These are phyloP conservation scores for Acrocephalus arundinaceus DNA, from an alignment of 2,113 vertebrate species.

Conservation along the genomic window DNA sequence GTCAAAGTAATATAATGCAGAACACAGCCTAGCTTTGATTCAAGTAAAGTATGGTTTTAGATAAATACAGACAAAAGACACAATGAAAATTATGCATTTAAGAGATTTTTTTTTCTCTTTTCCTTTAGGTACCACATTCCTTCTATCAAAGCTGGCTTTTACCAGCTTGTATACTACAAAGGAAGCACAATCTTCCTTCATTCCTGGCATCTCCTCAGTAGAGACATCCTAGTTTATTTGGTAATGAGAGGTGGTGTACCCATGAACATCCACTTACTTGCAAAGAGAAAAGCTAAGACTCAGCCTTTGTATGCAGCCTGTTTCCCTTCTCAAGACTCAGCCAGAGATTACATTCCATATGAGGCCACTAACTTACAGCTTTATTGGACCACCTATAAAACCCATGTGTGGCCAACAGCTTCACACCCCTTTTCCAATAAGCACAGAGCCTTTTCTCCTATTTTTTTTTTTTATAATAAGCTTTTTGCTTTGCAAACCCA, in stretches of 20 bases:
- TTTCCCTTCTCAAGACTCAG: neutral
- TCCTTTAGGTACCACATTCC: neutral
- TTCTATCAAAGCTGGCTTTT: neutral
- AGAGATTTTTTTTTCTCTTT: neutral
- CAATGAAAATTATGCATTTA: neutral
- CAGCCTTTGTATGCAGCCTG: neutral
- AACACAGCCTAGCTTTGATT: slow-evolving; percentile 2
- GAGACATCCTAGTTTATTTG: neutral
- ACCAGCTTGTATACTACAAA: neutral
- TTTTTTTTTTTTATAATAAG: neutral
- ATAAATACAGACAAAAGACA: neutral
- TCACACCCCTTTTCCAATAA: neutral
- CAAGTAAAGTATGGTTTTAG: neutral
- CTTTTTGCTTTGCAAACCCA: slow-evolving; percentile 5
- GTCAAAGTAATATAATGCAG: slow-evolving; percentile 40
- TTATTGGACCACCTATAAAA: neutral
- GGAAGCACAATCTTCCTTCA: neutral
- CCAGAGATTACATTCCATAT: neutral
- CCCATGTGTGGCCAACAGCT: neutral
- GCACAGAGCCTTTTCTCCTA: neutral
- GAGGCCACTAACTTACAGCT: neutral
- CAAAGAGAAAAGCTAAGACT: neutral
- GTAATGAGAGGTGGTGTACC: neutral
- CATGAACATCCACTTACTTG: neutral
- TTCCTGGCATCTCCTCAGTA: neutral